These are phyloP conservation scores for Heliangelus exortis DNA, from an alignment of 2,797 vertebrate species.

Conservation along the genomic window DNA sequence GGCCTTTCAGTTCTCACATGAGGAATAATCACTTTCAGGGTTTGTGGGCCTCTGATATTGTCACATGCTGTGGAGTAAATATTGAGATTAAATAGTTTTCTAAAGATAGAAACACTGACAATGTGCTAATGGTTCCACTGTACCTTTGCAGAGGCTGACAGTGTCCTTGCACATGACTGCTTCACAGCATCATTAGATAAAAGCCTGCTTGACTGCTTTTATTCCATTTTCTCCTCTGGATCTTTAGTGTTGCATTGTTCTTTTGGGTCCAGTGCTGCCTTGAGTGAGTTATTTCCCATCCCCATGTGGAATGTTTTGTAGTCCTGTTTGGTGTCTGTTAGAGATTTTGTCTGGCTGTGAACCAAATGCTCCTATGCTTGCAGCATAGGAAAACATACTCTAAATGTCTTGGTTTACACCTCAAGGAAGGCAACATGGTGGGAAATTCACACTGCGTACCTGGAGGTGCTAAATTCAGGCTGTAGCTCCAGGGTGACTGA, in stretches of 20 bases:
- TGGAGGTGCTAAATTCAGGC: neutral
- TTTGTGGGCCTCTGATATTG: neutral
- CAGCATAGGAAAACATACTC: neutral
- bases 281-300: neutral
- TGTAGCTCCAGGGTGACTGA: neutral
- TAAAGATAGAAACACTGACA: slow-evolving; percentile 51
- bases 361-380: neutral
- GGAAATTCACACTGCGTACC: neutral
- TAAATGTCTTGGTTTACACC: neutral
- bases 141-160: slow-evolving; percentile 23
- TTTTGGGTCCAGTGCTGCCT: neutral
- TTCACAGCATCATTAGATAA: neutral
- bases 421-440: neutral
- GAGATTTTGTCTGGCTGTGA: neutral
- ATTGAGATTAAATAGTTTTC: slow-evolving; percentile 50
- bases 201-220: neutral
- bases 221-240: slow-evolving; percentile 1
- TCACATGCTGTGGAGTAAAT: slow-evolving; percentile 5
- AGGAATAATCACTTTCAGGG: neutral
- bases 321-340: neutral
- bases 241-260: neutral
- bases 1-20: neutral
- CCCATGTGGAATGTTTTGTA: neutral
- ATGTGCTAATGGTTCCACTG: neutral
- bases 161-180: slow-evolving; percentile 16